Evolutionary conservation across 2,888 invertebrate genomes (phyloP).

Genomic region (Argyra leucocephala): DNA sequence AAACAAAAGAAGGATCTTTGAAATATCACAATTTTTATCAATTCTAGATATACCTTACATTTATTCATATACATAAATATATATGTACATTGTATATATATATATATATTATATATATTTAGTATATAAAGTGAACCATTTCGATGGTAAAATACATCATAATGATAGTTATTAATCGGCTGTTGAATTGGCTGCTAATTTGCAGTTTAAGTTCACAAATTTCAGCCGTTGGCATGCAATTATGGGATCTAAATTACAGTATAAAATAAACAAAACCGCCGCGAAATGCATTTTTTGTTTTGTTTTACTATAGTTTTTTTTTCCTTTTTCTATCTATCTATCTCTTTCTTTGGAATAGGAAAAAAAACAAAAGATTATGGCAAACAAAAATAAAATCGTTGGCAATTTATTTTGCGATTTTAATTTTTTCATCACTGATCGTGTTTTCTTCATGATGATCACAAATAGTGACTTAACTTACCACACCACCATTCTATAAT

Average conservation of each 20-base stretch:
- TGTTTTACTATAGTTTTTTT: background rate
- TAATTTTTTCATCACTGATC: conserved; percentile 3
- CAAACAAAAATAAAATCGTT: too few species aligned
- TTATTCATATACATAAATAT: background rate
- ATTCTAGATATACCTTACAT: too few species aligned
- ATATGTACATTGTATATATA: background rate
- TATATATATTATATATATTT: too few species aligned
- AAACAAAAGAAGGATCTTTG: background rate
- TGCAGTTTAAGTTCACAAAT: conserved; percentile 55
- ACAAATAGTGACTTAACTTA: too few species aligned
- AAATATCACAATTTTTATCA: too few species aligned
- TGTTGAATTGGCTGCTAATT: conserved; percentile 55
- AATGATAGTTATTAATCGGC: conserved; percentile 48
- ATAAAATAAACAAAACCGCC: conserved; percentile 45
- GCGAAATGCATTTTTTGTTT: conserved; percentile 15
- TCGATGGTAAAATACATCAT: conserved; percentile 22
- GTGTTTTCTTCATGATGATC: background rate
- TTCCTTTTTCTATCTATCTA: background rate
- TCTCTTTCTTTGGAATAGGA: background rate
- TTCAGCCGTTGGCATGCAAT: conserved; percentile 52
- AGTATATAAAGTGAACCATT: background rate
- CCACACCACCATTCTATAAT: too few species aligned
- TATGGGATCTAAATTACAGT: conserved; percentile 45
- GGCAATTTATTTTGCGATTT: background rate
- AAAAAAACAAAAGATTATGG: too few species aligned